These are phyloP conservation scores for Urocynchramus pylzowi DNA, from an alignment of 2,113 vertebrate genomes.

Conservation along the genomic window DNA sequence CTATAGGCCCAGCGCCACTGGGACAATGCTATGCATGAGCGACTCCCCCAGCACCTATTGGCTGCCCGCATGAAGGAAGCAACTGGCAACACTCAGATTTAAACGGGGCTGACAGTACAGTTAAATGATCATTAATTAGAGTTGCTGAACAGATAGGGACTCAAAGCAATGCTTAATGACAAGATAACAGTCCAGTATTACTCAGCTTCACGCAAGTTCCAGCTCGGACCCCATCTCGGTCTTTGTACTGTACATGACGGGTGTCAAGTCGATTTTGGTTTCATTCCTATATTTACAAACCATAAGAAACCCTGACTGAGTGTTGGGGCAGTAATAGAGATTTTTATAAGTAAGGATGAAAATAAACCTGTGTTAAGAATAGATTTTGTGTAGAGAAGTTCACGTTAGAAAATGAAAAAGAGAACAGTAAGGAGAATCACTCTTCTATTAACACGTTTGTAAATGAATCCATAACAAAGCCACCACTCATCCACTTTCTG, in stretches of 20 bases:
- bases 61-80: conserved; percentile 68
- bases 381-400: background rate
- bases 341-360: background rate
- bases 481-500: background rate
- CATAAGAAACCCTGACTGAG: background rate
- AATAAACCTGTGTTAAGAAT: background rate
- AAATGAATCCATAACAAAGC: background rate
- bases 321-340: background rate
- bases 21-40: conserved; percentile 82
- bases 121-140: conserved; percentile 98
- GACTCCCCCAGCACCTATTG: conserved; percentile 74
- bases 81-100: conserved; percentile 85
- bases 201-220: conserved; percentile 47
- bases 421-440: background rate
- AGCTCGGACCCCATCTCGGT: conserved; percentile 22
- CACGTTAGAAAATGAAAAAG: background rate
- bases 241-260: background rate
- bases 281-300: background rate
- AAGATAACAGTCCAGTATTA: conserved; percentile 76
- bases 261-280: background rate
- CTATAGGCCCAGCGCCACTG: conserved; percentile 78
- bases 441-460: background rate
- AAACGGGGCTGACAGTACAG: conserved; percentile 87
- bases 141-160: conserved; percentile 84
- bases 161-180: conserved; percentile 77